phyloP scores from a whole-genome alignment of 2,888 invertebrate species.

The Synergus itoensis region DNA sequence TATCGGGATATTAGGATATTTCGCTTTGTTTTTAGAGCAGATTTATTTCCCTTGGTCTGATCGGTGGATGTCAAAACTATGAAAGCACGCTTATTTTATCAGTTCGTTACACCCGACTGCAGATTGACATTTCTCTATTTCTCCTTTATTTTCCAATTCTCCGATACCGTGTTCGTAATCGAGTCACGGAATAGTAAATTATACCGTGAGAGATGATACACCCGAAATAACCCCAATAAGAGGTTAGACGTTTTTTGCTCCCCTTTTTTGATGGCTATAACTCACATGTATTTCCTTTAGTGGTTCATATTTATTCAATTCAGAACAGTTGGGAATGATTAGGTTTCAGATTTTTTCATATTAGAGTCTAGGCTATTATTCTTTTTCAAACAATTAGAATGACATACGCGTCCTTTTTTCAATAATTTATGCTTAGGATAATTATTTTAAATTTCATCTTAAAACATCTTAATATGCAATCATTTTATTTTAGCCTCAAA shows the following conservation, averaged over 20 bases:
- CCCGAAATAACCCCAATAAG: conserved; percentile 2
- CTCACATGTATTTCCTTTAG: neutral
- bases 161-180: conserved; percentile 46
- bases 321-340: neutral
- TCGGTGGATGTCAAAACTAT: conserved; percentile 63
- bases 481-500: too few species aligned
- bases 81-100: conserved; percentile 70
- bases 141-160: conserved; percentile 59
- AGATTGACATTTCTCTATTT: conserved; percentile 66
- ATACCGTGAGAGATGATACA: conserved; percentile 43
- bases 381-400: too few species aligned
- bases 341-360: neutral
- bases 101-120: conserved; percentile 70
- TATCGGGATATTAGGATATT: neutral
- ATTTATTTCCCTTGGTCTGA: conserved; percentile 42
- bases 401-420: too few species aligned
- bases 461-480: too few species aligned
- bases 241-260: neutral
- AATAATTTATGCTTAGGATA: too few species aligned
- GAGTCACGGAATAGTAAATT: conserved; percentile 42
- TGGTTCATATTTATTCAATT: conserved; percentile 1
- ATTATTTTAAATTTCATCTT: too few species aligned
- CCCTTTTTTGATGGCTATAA: neutral
- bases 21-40: neutral
- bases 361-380: too few species aligned